Percentiles rank a stretch among this genome's conserved stretches.
phyloP scores from a whole-genome alignment of 2,888 invertebrate genomes.

The Encarsia formosa region DNA sequence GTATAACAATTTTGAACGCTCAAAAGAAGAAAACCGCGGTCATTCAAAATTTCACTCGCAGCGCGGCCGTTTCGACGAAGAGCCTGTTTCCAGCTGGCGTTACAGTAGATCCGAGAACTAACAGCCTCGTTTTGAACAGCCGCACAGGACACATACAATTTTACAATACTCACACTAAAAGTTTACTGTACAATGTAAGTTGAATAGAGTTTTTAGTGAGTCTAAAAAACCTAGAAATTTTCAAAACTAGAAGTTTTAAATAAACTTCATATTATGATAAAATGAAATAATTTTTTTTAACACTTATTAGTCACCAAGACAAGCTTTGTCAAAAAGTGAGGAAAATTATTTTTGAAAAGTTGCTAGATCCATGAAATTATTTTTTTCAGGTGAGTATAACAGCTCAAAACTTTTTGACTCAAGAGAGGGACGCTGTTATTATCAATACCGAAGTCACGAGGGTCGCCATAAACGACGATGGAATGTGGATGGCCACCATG shows the following conservation, averaged over 20 bases:
- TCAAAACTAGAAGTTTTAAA: no score
- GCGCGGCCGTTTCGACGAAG: slow-evolving; percentile 50
- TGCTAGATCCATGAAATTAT: slow-evolving; percentile 6
- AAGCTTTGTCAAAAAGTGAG: no score
- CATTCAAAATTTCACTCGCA: slow-evolving; percentile 67
- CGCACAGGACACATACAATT: slow-evolving; percentile 72
- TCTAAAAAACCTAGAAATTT: no score
- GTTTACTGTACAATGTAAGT: slow-evolving; percentile 68
- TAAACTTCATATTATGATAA: no score
- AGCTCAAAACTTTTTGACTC: slow-evolving; percentile 65
- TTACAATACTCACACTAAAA: slow-evolving; percentile 62
- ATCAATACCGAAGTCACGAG: slow-evolving; percentile 64
- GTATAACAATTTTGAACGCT: slow-evolving; percentile 57
- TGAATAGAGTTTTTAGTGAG: no score
- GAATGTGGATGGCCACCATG: slow-evolving; percentile 71
- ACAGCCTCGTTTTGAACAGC: slow-evolving; percentile 67
- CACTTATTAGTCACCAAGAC: no score
- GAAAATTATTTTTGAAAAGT: background rate
- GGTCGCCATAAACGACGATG: slow-evolving; percentile 64
- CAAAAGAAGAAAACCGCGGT: slow-evolving; percentile 56
- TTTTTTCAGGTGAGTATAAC: slow-evolving; percentile 64
- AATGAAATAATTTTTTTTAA: no score
- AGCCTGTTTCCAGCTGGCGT: slow-evolving; percentile 57
- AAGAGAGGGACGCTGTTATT: slow-evolving; percentile 58
- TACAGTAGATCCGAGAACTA: slow-evolving; percentile 61